These are phyloP conservation scores for Stigmatopora nigra DNA, from an alignment of 2,113 vertebrate genomes.

Conservation along the genomic window DNA sequence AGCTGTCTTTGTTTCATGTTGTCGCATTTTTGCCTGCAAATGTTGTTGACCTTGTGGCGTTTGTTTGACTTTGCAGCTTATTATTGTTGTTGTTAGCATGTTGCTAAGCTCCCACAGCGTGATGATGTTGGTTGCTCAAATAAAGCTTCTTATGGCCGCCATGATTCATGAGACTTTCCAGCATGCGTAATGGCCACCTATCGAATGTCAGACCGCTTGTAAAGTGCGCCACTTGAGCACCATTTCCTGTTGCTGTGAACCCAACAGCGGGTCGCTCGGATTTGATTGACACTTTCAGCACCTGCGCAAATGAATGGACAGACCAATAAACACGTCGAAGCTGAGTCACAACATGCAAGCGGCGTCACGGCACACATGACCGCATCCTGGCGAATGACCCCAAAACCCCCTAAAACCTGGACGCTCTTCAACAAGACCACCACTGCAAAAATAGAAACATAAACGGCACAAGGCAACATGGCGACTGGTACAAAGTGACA, in stretches of 20 bases:
- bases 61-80: background rate
- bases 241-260: conserved; percentile 43
- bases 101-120: background rate
- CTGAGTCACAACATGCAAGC: background rate
- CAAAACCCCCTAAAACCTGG: conserved; percentile 12
- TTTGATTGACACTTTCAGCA: conserved; percentile 35
- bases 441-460: background rate
- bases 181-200: conserved; percentile 26
- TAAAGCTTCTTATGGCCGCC: conserved; percentile 17
- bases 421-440: background rate
- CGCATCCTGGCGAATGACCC: background rate
- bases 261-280: conserved; percentile 20
- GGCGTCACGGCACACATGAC: conserved; percentile 17
- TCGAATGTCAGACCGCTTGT: conserved; percentile 29
- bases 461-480: too few relatives aligned
- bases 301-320: conserved; percentile 23
- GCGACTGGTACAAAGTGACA: too few relatives aligned
- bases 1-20: background rate
- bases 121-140: conserved; percentile 3
- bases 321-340: conserved; percentile 13
- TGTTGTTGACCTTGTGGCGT: background rate
- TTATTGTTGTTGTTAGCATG: conserved; percentile 21
- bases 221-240: conserved; percentile 27
- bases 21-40: background rate
- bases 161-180: conserved; percentile 23